Evolutionary conservation across 92 coral and sea anemone species (phyloP).

Genomic region (Heliopora coerulea): DNA sequence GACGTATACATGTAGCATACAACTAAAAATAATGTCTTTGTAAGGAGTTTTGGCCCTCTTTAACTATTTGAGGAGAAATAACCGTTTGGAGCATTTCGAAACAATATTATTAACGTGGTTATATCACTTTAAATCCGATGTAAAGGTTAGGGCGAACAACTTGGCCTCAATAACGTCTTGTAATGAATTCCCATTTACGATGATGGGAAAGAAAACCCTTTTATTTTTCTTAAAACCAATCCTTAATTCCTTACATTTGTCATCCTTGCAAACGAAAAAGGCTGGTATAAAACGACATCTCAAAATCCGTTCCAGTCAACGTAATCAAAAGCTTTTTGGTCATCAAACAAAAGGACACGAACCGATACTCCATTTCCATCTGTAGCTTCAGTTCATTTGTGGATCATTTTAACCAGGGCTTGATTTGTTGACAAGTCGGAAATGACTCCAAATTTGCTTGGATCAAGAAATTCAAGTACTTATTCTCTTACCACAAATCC

Average conservation of each 20-base stretch:
- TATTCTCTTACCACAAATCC: too few species aligned
- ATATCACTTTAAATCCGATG: constrained; percentile 3
- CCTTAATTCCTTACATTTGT: too few species aligned
- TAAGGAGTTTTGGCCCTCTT: neutral
- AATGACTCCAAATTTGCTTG: constrained; percentile 10
- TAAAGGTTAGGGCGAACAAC: neutral
- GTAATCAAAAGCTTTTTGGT: neutral
- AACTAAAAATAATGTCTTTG: neutral
- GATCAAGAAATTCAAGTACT: neutral
- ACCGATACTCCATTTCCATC: constrained; percentile 14
- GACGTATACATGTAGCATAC: neutral
- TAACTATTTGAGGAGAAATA: neutral
- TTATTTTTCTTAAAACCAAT: too few species aligned
- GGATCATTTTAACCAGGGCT: constrained; percentile 18
- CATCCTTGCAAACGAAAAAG: too few species aligned
- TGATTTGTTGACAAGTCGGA: constrained; percentile 15
- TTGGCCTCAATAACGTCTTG: too few species aligned
- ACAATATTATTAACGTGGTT: neutral
- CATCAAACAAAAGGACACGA: neutral
- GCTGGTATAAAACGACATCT: too few species aligned
- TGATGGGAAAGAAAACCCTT: too few species aligned
- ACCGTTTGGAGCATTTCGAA: neutral
- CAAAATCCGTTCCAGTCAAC: too few species aligned
- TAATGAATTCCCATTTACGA: too few species aligned
- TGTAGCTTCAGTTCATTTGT: constrained; percentile 15